A percentile compares a stretch with the other conserved stretches of the same genome.
phyloP scores from a whole-genome alignment of 1,140 invertebrate genomes.

The Gerris buenoi region DNA sequence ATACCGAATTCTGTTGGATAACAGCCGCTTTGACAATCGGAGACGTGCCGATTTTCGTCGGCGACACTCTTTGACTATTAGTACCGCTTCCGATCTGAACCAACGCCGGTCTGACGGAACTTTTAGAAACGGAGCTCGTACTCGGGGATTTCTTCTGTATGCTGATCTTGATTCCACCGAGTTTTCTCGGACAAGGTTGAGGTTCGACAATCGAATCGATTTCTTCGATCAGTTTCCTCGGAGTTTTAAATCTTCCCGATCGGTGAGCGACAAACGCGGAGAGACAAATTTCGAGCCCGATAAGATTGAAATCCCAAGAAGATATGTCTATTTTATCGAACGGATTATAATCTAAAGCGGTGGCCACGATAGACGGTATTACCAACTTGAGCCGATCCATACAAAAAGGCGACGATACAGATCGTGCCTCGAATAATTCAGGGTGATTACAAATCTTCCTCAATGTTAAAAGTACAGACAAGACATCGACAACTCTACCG shows the following conservation, averaged over 20 bases:
- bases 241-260: slow-evolving; percentile 53
- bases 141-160: background rate
- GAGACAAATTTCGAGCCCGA: slow-evolving; percentile 51
- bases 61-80: slow-evolving; percentile 20
- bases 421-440: slow-evolving; percentile 93
- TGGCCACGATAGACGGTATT: slow-evolving; percentile 54
- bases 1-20: background rate
- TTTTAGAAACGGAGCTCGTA: background rate
- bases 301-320: slow-evolving; percentile 49
- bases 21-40: background rate
- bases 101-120: slow-evolving; percentile 20
- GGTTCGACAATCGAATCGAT: slow-evolving; percentile 46
- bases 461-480: slow-evolving; percentile 97
- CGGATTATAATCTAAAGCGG: slow-evolving; percentile 58
- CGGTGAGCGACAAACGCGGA: slow-evolving; percentile 73
- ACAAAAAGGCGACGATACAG: slow-evolving; percentile 86
- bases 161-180: slow-evolving; percentile 30
- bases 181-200: slow-evolving; percentile 50
- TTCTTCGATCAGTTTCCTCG: slow-evolving; percentile 58
- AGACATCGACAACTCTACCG: slow-evolving; percentile 93
- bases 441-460: slow-evolving; percentile 99
- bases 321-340: slow-evolving; percentile 34
- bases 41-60: background rate
- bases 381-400: slow-evolving; percentile 58
- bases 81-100: slow-evolving; percentile 24